Base-by-base conservation (phyloP, 2,888 invertebrate species). In the Linhomoeus sp. region DNA sequence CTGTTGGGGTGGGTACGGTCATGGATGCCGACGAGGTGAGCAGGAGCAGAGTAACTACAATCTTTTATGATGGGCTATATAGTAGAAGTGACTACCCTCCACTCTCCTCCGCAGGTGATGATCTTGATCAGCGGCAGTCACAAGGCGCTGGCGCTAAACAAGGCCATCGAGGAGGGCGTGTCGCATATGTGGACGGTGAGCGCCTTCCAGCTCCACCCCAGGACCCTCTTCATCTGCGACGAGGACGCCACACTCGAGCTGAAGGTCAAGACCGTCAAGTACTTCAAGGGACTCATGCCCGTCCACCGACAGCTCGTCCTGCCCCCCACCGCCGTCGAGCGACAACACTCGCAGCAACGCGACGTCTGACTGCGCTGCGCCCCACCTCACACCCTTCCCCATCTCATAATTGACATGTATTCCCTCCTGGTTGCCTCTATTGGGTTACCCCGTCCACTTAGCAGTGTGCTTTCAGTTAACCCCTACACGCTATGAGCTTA, bases 131-230 rank as follows among this genome's bases (percentile, higher is more conserved):
- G 90, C 25, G 94, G 94, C 35, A 80, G 80, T 43, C 86, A 90
- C 70, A 97, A 97, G 70, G 77, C 94, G 15, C 81, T 88, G 64
- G 94, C 97, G 46, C 74, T 97, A 51, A 83, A 90, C 65, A 90
- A 90, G 70, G 92, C 94, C 14, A 84, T 97, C 59, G 97, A 97
- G 71, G 87, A 92, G 67, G 94, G 94, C 47, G 79, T 97, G 15
- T 92, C 86, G 72, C 94, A 97, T 70, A 97, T 97, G 94, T 97
- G 94, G 90, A 97, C 97, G 0, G 92, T 94, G 39, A 90, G 88
- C 41, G 92, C 92, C 44, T 90, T 97, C 73, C 94, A 90, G 68
- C 25, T 54, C 50, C 94, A 97, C 70, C 78, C 81, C 43, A 77
- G 79, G 61, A 80, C 90, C 26, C 73, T 90, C 49, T 87, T 94